Conservation (phyloP, 2,113 vertebrate genomes). For the Tor tambroides region DNA sequence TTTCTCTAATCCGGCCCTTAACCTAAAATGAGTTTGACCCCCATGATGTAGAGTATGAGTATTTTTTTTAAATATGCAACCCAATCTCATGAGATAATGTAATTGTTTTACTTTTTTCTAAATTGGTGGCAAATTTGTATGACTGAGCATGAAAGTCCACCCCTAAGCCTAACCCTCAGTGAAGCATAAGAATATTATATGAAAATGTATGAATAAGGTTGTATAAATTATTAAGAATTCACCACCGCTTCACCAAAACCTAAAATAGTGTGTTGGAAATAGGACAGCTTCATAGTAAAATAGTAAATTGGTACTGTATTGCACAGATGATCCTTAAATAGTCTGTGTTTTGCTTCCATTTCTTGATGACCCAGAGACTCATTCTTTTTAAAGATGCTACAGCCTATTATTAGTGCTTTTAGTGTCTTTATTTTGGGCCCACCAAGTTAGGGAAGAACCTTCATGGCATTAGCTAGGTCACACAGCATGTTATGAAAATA, state of each 20-base stretch:
- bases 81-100: not conserved
- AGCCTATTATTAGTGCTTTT: conserved; percentile 12
- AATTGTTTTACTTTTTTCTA: not conserved
- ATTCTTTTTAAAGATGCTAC: conserved; percentile 19
- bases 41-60: not conserved
- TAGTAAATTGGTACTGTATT: not conserved
- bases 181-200: not conserved
- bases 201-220: not conserved
- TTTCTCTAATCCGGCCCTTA: too few species aligned
- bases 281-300: not conserved
- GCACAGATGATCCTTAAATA: not conserved
- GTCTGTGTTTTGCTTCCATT: conserved; percentile 29
- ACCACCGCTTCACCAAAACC: not conserved
- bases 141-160: not conserved
- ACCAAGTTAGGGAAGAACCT: not conserved
- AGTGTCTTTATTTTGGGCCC: conserved; percentile 5
- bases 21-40: too few species aligned
- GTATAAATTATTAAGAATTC: not conserved
- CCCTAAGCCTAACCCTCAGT: not conserved
- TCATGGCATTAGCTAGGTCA: not conserved
- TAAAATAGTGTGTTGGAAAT: not conserved
- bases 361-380: conserved; percentile 14
- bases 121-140: not conserved
- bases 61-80: not conserved
- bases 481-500: not conserved